Base-by-base conservation (phyloP, 2,797 vertebrate genomes). In the Acanthurus leucopareius region DNA sequence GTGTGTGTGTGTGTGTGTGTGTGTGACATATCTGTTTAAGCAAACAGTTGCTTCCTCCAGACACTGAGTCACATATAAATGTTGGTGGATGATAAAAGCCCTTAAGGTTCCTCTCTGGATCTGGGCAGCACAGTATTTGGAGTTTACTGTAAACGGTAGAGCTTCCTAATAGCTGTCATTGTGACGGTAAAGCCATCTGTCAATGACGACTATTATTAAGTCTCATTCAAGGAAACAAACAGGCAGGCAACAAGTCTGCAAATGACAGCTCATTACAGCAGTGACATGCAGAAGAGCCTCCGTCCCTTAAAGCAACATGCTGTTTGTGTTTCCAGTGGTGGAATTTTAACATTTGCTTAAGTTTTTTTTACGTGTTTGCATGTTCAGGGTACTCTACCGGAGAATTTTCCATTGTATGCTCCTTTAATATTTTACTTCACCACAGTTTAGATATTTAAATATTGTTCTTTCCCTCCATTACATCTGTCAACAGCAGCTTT, bases 51-150 rank as follows among this genome's bases (percentile, higher is more conserved):
- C 28, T 54, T 51, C 25, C 28, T 69, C 19, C 82, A 80, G 47
- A 76, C 53, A 22, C 79, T 62, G 72, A 75, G 72, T 86, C 80
- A 80, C 20, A 56, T 48, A 44, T 59, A 56, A 74, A 80, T 68
- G 59, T 53, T 75, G 40, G 70, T 40, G 19, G 28, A 71, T 16
- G 59, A 64, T 19, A 20, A 53, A 59, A 28, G 54, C n/a, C 40
- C 77, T 57, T 13, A 32, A 22, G 40, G 54, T 77, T 78, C 83
- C 66, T 85, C 74, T 67, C 17, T 64, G 60, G 19, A 52, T 16
- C 11, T 10, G 40, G 48, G 44, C 58, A 17, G 42, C 22, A 5
- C 44, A 16, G n/a, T 14, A 28, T 54, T n/a, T 17, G 45, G 7
- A 72, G n/a, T 35, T 77, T n/a, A 22, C 11, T 14, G 4, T 69